A percentile compares a stretch with the other conserved stretches of the same genome.
These are phyloP conservation scores for Cylloceria caligata DNA, from an alignment of 2,888 invertebrate genomes.

Conservation along the genomic window DNA sequence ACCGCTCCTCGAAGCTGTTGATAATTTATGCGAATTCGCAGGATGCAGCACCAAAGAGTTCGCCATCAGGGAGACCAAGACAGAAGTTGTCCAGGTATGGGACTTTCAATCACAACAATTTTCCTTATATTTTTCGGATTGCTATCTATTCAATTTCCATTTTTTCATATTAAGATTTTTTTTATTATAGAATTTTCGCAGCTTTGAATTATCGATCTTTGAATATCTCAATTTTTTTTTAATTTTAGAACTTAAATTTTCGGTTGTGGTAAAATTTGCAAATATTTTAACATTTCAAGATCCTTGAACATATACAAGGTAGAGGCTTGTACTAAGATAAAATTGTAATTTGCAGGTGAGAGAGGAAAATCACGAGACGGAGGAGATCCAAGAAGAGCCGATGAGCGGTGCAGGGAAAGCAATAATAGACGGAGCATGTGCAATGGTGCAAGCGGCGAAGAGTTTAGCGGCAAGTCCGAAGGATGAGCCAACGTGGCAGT, in stretches of 20 bases:
- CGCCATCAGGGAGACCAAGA: constrained; percentile 51
- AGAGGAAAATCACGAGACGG: constrained; percentile 76
- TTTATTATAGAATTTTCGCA: too few relatives aligned
- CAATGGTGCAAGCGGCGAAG: constrained; percentile 96
- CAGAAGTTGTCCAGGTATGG: constrained; percentile 58
- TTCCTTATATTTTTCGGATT: too few relatives aligned
- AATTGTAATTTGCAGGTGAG: constrained; percentile 43
- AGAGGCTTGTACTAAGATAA: not conserved
- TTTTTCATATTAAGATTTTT: too few relatives aligned
- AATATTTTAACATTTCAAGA: too few relatives aligned
- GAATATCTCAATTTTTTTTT: too few relatives aligned
- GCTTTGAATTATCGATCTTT: too few relatives aligned
- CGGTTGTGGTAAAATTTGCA: too few relatives aligned
- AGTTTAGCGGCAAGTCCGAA: constrained; percentile 94
- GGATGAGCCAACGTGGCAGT: constrained; percentile 97
- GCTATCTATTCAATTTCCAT: too few relatives aligned
- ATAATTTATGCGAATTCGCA: constrained; percentile 96
- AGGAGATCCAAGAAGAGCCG: constrained; percentile 88
- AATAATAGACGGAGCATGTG: constrained; percentile 94
- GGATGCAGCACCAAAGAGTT: constrained; percentile 65
- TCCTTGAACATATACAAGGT: too few relatives aligned
- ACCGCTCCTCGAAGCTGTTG: constrained; percentile 95
- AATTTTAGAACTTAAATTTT: too few relatives aligned
- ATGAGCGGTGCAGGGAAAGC: constrained; percentile 92
- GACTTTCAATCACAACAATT: too few relatives aligned